Evolutionary conservation across 1,140 invertebrate species (phyloP).

Genomic region (Uloborus diversus): DNA sequence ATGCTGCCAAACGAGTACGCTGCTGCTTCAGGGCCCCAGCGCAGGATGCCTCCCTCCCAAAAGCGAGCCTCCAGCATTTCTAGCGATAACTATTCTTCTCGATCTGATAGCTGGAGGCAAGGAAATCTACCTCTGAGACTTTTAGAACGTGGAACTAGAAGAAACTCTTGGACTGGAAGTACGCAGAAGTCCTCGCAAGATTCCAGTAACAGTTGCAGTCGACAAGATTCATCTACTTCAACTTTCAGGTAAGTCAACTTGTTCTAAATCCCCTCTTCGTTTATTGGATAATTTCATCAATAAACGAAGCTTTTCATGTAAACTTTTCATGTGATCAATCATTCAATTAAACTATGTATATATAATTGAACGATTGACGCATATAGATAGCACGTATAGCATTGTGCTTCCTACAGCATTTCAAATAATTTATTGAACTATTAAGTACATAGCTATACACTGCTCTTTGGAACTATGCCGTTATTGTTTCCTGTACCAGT

Average conservation of each 20-base stretch:
- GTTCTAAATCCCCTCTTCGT: no score
- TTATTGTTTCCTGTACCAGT: no score
- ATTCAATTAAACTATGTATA: no score
- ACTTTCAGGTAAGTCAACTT: constrained; percentile 41
- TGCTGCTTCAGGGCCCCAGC: background rate
- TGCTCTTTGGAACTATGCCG: no score
- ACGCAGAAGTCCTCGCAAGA: constrained; percentile 54
- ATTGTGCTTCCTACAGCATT: no score
- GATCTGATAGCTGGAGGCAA: constrained; percentile 81
- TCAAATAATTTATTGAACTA: no score
- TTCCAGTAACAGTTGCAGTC: constrained; percentile 58
- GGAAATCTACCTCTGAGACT: constrained; percentile 57
- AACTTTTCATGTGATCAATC: no score
- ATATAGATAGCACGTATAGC: no score
- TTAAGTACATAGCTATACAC: no score
- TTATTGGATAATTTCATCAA: no score
- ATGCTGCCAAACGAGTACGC: background rate
- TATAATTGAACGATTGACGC: no score
- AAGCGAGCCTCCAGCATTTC: constrained; percentile 76
- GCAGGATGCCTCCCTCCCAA: constrained; percentile 5
- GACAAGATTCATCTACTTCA: constrained; percentile 59
- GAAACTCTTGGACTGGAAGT: constrained; percentile 58
- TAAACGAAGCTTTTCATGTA: no score
- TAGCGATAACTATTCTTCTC: constrained; percentile 86
- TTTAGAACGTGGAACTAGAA: constrained; percentile 70